Conservation (phyloP, 2,888 invertebrate species). For the Stenurella melanura region DNA sequence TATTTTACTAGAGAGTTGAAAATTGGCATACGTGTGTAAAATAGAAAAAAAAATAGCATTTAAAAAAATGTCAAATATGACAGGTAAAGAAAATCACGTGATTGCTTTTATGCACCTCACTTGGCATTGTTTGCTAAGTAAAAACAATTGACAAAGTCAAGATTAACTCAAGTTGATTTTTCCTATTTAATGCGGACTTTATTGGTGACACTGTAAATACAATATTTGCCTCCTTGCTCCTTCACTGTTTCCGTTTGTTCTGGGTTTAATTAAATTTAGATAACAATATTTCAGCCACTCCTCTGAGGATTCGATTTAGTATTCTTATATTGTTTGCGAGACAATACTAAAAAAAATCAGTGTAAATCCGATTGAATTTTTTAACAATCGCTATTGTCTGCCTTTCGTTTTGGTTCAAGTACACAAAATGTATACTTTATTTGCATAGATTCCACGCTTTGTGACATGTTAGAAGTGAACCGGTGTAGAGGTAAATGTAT, state of each 20-base stretch:
- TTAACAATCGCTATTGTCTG: constrained; percentile 10
- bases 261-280: not conserved
- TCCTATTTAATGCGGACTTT: too few relatives aligned
- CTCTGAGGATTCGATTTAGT: not conserved
- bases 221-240: not conserved
- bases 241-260: not conserved
- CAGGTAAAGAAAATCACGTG: too few relatives aligned
- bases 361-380: constrained; percentile 2
- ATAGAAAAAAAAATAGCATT: too few relatives aligned
- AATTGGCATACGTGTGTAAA: too few relatives aligned
- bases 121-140: too few relatives aligned
- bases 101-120: too few relatives aligned
- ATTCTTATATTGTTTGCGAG: not conserved
- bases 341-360: not conserved
- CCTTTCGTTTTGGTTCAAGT: constrained; percentile 10
- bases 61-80: too few relatives aligned
- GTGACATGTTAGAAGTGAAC: not conserved
- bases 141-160: too few relatives aligned
- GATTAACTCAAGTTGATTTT: too few relatives aligned
- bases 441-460: not conserved
- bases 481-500: not conserved
- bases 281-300: not conserved
- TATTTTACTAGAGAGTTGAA: too few relatives aligned
- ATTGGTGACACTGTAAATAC: too few relatives aligned
- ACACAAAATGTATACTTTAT: constrained; percentile 9